phyloP scores from a whole-genome alignment of 2,797 vertebrate genomes.

The Dendrocincla tyrannina region DNA sequence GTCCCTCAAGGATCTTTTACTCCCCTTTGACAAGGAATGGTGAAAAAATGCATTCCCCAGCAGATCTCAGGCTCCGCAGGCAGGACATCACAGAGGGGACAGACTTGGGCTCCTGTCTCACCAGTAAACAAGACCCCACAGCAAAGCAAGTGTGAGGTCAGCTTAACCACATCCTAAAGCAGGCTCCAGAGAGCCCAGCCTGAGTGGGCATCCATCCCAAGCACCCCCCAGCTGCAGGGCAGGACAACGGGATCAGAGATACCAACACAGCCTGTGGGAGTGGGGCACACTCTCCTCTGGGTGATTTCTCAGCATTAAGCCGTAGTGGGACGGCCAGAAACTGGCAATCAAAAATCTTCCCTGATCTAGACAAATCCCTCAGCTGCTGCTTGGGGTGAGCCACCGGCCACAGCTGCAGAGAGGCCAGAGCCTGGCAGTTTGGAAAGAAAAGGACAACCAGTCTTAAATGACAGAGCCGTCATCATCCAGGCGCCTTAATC shows the following conservation, averaged over 20 bases:
- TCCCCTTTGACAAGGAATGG: neutral
- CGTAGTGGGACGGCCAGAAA: rapidly evolving
- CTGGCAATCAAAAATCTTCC: neutral
- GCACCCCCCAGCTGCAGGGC: neutral
- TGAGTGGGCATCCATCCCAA: neutral
- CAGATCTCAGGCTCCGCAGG: neutral
- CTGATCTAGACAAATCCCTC: neutral
- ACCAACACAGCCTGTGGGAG: rapidly evolving
- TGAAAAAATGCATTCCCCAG: neutral
- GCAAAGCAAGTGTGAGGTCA: neutral
- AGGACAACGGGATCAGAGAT: neutral
- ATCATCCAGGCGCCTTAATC: neutral
- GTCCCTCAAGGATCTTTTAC: neutral
- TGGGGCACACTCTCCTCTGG: rapidly evolving
- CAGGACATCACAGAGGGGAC: rapidly evolving
- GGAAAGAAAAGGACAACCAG: neutral
- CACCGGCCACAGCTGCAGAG: neutral
- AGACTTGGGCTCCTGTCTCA: neutral
- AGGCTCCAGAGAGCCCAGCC: neutral
- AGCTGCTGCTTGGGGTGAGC: neutral
- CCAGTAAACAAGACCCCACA: rapidly evolving
- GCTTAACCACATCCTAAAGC: neutral
- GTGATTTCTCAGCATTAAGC: neutral
- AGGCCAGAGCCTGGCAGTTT: neutral
- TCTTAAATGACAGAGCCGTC: neutral